Conservation (phyloP, 2,113 vertebrate genomes). For the Zosterops lateralis region DNA sequence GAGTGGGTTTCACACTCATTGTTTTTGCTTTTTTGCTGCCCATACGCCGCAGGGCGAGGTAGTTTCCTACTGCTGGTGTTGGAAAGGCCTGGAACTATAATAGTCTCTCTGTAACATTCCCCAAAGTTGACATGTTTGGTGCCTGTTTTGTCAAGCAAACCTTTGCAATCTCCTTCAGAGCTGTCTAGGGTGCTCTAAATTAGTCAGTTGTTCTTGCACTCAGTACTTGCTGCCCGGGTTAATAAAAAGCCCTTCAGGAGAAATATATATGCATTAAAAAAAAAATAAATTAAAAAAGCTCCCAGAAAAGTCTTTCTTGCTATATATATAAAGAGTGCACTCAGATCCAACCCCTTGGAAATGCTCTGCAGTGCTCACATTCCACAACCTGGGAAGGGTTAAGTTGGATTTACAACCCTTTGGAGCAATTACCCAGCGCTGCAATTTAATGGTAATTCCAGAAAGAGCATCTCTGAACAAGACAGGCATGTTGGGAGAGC, state of each 20-base stretch:
- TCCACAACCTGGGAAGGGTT: slow-evolving; percentile 40
- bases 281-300: not conserved
- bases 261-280: not conserved
- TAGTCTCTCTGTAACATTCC: slow-evolving; percentile 23
- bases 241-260: slow-evolving; percentile 53
- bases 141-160: slow-evolving; percentile 55
- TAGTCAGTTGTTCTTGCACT: slow-evolving; percentile 13
- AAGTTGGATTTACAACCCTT: slow-evolving; percentile 35
- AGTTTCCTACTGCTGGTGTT: slow-evolving; percentile 30
- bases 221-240: not conserved
- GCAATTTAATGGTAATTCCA: slow-evolving; percentile 61
- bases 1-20: slow-evolving; percentile 21
- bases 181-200: slow-evolving; percentile 45
- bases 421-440: not conserved
- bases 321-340: slow-evolving; percentile 19
- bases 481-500: slow-evolving; percentile 53
- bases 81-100: slow-evolving; percentile 24
- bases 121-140: slow-evolving; percentile 42
- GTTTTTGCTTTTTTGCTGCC: slow-evolving; percentile 24
- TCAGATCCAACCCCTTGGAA: not conserved
- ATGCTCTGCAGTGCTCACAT: not conserved
- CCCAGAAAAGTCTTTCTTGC: slow-evolving; percentile 26
- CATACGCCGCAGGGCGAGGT: not conserved
- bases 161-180: slow-evolving; percentile 23
- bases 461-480: slow-evolving; percentile 52